Evolutionary conservation across 2,888 invertebrate species (phyloP).

Genomic region (Agrotis exclamationis): DNA sequence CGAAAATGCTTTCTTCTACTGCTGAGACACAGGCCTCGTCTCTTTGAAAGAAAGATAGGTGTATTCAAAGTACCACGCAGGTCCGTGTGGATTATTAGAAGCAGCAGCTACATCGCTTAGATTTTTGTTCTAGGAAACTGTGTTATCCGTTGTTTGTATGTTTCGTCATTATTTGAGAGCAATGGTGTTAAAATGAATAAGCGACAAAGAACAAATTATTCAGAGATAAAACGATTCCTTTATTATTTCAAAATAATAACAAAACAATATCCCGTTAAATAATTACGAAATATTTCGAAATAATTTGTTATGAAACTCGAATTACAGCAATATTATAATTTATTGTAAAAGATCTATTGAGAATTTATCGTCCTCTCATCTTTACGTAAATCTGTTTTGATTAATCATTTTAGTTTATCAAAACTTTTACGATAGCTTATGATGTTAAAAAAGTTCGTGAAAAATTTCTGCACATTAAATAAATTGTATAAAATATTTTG

Average conservation of each 20-base stretch:
- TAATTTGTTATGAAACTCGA: constrained; percentile 34
- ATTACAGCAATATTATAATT: constrained; percentile 53
- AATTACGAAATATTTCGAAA: constrained; percentile 26
- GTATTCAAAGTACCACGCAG: too few species aligned
- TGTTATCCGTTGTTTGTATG: not conserved
- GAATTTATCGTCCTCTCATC: constrained; percentile 47
- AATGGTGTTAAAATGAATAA: not conserved
- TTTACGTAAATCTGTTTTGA: constrained; percentile 47
- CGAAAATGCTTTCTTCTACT: too few species aligned
- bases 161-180: not conserved
- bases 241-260: not conserved
- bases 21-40: too few species aligned
- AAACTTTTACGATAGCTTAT: constrained; percentile 25
- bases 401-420: constrained; percentile 55
- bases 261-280: constrained; percentile 9
- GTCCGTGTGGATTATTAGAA: too few species aligned
- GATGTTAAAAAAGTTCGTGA: constrained; percentile 32
- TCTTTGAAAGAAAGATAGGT: too few species aligned
- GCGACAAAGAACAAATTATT: not conserved
- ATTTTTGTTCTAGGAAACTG: not conserved
- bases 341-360: constrained; percentile 50
- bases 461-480: constrained; percentile 36
- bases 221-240: too few species aligned
- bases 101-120: not conserved
- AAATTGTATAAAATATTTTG: constrained; percentile 24